Percentiles rank a stretch among this genome's conserved stretches.
phyloP scores from a whole-genome alignment of 2,113 vertebrate species.

The Otus sunia region DNA sequence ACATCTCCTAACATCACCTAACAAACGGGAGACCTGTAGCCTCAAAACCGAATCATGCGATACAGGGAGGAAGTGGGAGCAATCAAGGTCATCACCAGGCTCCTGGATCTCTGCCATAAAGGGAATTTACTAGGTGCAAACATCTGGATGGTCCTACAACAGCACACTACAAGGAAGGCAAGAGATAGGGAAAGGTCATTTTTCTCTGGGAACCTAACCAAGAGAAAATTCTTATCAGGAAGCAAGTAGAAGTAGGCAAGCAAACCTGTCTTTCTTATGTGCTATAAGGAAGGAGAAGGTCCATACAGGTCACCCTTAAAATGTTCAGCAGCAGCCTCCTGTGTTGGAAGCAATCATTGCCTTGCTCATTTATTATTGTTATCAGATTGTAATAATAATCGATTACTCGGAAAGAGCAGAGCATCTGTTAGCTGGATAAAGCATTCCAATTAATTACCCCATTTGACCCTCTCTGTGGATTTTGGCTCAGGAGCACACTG shows the following conservation, averaged over 20 bases:
- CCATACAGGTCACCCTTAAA: neutral
- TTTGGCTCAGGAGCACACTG: slow-evolving; percentile 6
- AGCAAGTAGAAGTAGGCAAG: neutral
- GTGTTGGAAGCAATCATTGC: neutral
- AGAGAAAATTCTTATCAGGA: neutral
- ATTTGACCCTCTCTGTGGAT: neutral
- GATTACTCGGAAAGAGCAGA: neutral
- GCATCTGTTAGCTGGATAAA: slow-evolving; percentile 1
- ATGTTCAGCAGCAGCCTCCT: neutral
- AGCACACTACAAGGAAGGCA: neutral
- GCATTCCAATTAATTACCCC: neutral
- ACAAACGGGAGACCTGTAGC: neutral
- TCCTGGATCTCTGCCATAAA: neutral
- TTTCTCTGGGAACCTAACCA: neutral
- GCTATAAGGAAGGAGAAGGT: neutral
- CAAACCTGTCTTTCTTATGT: neutral
- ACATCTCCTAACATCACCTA: neutral
- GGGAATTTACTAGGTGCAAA: neutral
- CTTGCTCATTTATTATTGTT: slow-evolving; percentile 3
- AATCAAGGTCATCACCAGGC: neutral
- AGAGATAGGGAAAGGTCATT: neutral
- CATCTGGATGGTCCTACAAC: neutral
- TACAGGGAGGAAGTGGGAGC: neutral
- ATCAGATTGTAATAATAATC: neutral
- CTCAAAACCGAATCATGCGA: neutral